Evolutionary conservation across 2,797 vertebrate genomes (phyloP).

Genomic region (Rhynchonycteris naso): DNA sequence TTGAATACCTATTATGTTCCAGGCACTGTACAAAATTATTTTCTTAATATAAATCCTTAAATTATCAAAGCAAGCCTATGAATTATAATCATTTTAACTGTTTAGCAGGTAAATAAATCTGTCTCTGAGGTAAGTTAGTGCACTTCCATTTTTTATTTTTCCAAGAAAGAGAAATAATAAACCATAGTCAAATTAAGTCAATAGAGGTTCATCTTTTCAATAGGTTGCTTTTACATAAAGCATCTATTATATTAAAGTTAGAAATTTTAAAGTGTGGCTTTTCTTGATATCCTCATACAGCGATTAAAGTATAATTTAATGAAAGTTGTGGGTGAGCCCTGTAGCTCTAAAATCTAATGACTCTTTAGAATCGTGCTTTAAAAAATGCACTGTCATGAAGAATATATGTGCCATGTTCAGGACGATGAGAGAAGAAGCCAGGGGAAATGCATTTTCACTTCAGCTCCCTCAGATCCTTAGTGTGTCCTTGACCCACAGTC

Average conservation of each 20-base stretch:
- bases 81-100: neutral
- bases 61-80: neutral
- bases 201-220: neutral
- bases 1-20: neutral
- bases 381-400: neutral
- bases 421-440: neutral
- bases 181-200: neutral
- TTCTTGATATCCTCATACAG: neutral
- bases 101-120: neutral
- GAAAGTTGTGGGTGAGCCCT: neutral
- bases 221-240: neutral
- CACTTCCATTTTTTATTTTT: neutral
- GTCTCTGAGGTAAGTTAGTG: neutral
- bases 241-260: neutral
- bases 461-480: accelerated
- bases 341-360: neutral
- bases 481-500: neutral
- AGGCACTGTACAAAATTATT: neutral
- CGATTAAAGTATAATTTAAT: neutral
- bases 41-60: neutral
- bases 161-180: neutral
- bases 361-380: neutral
- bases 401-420: neutral
- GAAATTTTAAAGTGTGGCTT: neutral
- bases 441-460: neutral